Percentiles rank a stretch among this genome's conserved stretches.
Conservation (phyloP, 2,888 invertebrate genomes). For the Patella ulyssiponensis region DNA sequence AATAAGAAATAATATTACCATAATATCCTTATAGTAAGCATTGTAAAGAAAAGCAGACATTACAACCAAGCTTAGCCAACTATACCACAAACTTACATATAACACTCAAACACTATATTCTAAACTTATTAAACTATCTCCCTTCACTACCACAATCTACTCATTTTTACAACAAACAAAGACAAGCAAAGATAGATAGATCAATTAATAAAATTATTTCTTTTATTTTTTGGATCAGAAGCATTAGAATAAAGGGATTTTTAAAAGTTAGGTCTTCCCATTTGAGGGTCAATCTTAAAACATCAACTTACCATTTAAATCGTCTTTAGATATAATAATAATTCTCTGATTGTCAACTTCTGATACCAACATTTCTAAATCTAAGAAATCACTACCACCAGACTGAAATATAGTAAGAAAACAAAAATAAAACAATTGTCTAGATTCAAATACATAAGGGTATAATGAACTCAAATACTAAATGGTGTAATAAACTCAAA, state of each 20-base stretch:
- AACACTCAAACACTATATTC: too few species aligned
- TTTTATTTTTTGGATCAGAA: too few species aligned
- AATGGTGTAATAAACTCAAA: too few species aligned
- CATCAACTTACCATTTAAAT: constrained; percentile 2
- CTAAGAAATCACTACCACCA: constrained; percentile 73
- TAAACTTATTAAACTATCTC: too few species aligned
- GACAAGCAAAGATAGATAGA: not conserved
- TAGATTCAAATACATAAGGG: not conserved
- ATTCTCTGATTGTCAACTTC: constrained; percentile 76
- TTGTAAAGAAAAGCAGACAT: not conserved
- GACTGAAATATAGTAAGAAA: constrained; percentile 65
- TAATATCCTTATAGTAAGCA: not conserved
- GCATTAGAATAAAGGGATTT: too few species aligned
- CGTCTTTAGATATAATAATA: constrained; percentile 73
- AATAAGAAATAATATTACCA: not conserved
- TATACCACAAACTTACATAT: too few species aligned
- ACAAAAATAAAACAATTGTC: not conserved
- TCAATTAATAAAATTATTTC: too few species aligned
- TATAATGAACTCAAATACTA: not conserved
- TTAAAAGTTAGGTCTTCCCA: too few species aligned
- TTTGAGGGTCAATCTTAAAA: too few species aligned
- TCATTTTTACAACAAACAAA: not conserved
- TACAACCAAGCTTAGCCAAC: not conserved
- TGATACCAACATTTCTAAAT: constrained; percentile 73
- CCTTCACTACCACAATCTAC: not conserved